Evolutionary conservation across 2,888 invertebrate species (phyloP), one percentile per base, ranked within the genome.

Genomic region (Hemistola chrysoprasaria): DNA sequence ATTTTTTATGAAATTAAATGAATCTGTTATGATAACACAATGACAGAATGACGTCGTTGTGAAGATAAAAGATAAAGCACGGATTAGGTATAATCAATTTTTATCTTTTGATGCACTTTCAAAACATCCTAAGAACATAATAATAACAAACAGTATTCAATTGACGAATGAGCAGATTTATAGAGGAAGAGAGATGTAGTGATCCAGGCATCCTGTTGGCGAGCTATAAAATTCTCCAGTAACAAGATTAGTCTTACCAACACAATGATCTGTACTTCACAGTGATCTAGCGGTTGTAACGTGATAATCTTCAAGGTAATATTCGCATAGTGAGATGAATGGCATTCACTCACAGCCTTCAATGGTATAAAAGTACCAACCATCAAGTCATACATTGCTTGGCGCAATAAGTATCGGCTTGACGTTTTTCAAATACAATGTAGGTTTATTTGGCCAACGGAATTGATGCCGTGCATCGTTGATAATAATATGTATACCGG

Each of bases 161-260:
- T 34, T 34, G 29, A 48, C 42, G 46, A 57, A 59, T 56, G 49
- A 59, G 53, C 51, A 61, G 50, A 52, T 62, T 65, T 67, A 72
- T 62, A 66, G 65, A 67, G 67, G 66, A 70, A 61, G 61, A 49
- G 52, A 59, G 55, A 59, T 53, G 61, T 59, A 51, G 56, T 62
- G 59, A 70, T 68, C 62, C 61, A 69, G 68, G 68, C 73, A 74
- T 76, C 73, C 74, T 73, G 72, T 62, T 54, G 46, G 53, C 47
- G 41, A 45, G 59, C 65, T 63, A 56, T 56, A 54, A 50, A 57
- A 44, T 50, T 56, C 53, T 28, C 40, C 43, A 35, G 22, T 32
- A 43, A 47, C 31, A 39, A 40, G 36, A 46, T 40, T 28, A 48
- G 34, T 22, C 22, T 22, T 41, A 25, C 31, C 23, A 32, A 39